phyloP scores from a whole-genome alignment of 2,797 vertebrate genomes.

The Darevskia mixta region DNA sequence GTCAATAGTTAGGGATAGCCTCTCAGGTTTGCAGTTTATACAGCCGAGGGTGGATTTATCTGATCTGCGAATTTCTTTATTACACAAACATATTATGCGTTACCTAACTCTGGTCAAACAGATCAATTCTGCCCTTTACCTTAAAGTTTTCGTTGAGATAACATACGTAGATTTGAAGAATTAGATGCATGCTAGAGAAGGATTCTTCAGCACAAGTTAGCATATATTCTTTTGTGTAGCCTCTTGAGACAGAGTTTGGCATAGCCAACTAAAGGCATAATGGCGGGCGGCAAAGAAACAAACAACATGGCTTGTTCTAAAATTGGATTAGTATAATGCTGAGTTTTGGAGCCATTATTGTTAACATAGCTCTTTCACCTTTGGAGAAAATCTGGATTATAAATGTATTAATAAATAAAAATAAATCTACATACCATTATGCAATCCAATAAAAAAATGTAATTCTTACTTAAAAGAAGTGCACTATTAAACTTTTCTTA shows the following conservation, averaged over 20 bases:
- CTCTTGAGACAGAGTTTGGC: neutral
- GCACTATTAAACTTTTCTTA: no score
- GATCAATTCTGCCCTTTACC: neutral
- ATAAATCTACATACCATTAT: neutral
- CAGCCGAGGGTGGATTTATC: neutral
- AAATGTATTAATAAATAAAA: no score
- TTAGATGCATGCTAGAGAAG: neutral
- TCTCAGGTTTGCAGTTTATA: neutral
- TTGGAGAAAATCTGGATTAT: no score
- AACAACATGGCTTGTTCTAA: neutral
- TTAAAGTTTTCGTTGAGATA: neutral
- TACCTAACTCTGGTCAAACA: neutral
- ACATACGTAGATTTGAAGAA: neutral
- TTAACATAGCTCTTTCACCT: neutral
- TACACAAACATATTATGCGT: neutral
- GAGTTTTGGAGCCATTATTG: neutral
- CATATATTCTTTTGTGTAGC: neutral
- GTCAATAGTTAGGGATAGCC: neutral
- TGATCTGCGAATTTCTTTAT: neutral
- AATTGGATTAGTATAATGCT: neutral
- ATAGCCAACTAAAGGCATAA: neutral
- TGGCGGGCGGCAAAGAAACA: neutral
- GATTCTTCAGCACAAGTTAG: neutral
- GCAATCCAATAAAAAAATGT: neutral
- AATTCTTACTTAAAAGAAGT: neutral